Evolutionary conservation across 2,797 vertebrate species (phyloP), one percentile per base, ranked within the genome.

Genomic region (Hydrophis major): DNA sequence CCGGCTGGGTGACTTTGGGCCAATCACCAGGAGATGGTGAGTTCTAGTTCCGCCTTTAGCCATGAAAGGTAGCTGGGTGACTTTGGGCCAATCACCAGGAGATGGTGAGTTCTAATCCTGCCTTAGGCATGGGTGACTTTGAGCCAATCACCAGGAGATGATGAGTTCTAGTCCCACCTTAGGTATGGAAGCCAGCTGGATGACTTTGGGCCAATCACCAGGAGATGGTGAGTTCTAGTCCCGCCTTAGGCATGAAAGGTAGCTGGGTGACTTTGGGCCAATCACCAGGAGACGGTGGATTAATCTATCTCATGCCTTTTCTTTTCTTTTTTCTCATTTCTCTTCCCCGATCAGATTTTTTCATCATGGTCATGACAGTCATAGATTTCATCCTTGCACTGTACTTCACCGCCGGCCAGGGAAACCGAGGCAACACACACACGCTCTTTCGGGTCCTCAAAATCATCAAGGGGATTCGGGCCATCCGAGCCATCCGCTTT

Each of bases 401-500:
- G 61, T 60, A 92, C 28, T 55, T 92, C 11, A 57, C 92, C 6
- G 42, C 88, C 2, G 32, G 2, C 0, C 53, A 6, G 1, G 56
- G 63, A 0, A 55, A 95, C 87, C 94, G 95, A n/a, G 94, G 92
- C 56, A 94, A 95, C 42, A 95, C 91, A 0, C 3, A 95, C 60
- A 86, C 90, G 0, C 66, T 93, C 6, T 96, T 96, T 93, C 94
- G 96, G 2, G 89, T 97, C 56, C 94, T 97, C 86, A 96, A 95
- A 63, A 95, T 97, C 87, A 94, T 95, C 91, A 97, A 96, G 93
- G 96, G 95, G 14, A 90, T 97, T 88, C 90, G 97, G 12, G 96
- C 95, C 2, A 90, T 97, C 91, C 93, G 97, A 22, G 95, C 93
- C 32, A 90, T 97, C 56, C 92, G 94, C 22, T 95, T 97, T 25